Evolutionary conservation across 1,140 invertebrate species (phyloP).

Genomic region (Halesus radiatus): DNA sequence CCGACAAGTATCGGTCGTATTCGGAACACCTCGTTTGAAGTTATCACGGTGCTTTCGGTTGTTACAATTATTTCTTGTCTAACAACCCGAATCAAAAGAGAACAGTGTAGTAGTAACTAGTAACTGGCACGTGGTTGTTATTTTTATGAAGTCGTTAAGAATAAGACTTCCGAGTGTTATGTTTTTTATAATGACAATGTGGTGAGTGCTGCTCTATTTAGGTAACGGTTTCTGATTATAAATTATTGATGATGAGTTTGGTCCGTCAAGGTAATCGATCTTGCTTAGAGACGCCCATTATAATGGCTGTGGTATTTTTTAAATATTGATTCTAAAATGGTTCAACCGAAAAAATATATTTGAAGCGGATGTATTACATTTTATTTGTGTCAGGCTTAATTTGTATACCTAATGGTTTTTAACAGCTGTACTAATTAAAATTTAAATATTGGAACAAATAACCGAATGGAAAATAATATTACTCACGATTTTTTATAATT

Average conservation of each 20-base stretch:
- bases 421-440: slow-evolving; percentile 9
- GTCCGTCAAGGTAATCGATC: slow-evolving; percentile 47
- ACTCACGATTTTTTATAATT: too few relatives aligned
- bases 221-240: slow-evolving; percentile 34
- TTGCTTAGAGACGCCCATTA: slow-evolving; percentile 34
- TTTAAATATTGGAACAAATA: background rate
- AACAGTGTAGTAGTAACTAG: too few relatives aligned
- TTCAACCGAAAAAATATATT: background rate
- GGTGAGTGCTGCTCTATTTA: slow-evolving; percentile 15
- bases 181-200: slow-evolving; percentile 29
- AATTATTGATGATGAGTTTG: slow-evolving; percentile 49
- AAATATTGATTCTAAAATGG: slow-evolving; percentile 39
- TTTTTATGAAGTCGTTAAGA: too few relatives aligned
- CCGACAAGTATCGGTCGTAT: too few relatives aligned
- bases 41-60: too few relatives aligned
- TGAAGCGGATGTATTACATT: slow-evolving; percentile 31
- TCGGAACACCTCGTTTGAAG: too few relatives aligned
- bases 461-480: background rate
- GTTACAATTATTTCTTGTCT: too few relatives aligned
- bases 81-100: too few relatives aligned
- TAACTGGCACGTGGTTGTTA: too few relatives aligned
- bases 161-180: background rate
- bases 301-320: slow-evolving; percentile 41
- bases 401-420: slow-evolving; percentile 16
- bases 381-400: slow-evolving; percentile 12